phyloP scores from a whole-genome alignment of 2,113 vertebrate genomes.

The Felis chaus region DNA sequence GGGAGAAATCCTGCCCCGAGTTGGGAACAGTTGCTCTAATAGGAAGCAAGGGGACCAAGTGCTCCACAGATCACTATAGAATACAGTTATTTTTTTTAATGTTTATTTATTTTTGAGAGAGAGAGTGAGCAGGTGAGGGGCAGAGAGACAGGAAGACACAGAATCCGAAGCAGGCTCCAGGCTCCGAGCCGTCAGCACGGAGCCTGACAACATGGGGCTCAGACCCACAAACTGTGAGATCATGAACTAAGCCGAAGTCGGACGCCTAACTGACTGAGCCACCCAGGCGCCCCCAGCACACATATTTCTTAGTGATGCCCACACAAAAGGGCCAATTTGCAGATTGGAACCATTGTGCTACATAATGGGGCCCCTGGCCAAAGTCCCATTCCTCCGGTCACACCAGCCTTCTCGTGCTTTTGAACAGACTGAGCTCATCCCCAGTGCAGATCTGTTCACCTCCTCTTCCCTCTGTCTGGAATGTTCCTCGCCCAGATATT shows the following conservation, averaged over 20 bases:
- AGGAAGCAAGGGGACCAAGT: background rate
- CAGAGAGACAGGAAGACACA: no score
- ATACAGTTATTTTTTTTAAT: no score
- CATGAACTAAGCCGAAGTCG: no score
- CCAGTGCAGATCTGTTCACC: fast-evolving
- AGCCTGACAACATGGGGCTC: no score
- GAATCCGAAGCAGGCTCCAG: no score
- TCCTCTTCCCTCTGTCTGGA: background rate
- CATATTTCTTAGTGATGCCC: fast-evolving
- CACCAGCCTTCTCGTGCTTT: background rate
- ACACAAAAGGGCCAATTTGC: fast-evolving
- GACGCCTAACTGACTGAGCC: no score
- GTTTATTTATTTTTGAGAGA: no score
- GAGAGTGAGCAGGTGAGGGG: no score
- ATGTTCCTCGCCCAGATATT: background rate
- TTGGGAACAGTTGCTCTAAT: fast-evolving
- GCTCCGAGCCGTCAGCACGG: no score
- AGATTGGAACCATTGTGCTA: fast-evolving
- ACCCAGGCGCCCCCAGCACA: background rate
- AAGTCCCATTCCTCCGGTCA: fast-evolving
- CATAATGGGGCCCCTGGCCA: background rate
- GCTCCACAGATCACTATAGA: background rate
- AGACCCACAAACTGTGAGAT: no score
- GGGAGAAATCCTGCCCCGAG: background rate
- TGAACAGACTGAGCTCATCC: no score